Conservation (phyloP, 92 coral and sea anemone species). For the Palythoa grandis region DNA sequence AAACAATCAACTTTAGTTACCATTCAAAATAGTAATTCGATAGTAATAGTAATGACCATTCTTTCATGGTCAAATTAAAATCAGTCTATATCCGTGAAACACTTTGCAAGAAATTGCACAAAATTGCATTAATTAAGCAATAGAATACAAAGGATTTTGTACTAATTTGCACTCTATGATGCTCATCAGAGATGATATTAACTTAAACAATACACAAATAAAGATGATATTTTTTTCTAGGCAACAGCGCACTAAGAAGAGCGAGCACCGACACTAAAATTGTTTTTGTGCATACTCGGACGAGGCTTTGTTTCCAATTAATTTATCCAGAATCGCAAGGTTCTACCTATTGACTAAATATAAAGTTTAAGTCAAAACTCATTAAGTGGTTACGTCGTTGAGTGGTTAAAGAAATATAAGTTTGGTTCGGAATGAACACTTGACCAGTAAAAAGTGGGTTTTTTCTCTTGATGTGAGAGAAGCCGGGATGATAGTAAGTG, state of each 20-base stretch:
- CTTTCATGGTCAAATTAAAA: too few species aligned
- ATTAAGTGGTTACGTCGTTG: not conserved
- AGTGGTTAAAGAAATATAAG: not conserved
- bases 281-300: not conserved
- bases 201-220: too few species aligned
- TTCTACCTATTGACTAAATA: not conserved
- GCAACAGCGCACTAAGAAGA: not conserved
- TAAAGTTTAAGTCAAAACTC: slow-evolving; percentile 1
- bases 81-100: too few species aligned
- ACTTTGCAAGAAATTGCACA: too few species aligned
- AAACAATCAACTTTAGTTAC: too few species aligned
- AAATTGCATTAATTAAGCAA: too few species aligned
- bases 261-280: not conserved
- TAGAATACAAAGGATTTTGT: too few species aligned
- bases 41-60: too few species aligned
- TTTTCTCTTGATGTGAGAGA: slow-evolving; percentile 20
- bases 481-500: slow-evolving; percentile 8
- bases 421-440: slow-evolving; percentile 8
- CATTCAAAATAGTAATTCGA: too few species aligned
- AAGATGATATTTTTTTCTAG: not conserved
- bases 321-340: not conserved
- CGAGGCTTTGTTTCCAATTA: not conserved
- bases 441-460: slow-evolving; percentile 4
- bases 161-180: not conserved
- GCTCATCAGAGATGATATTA: not conserved